Evolutionary conservation across 2,113 vertebrate species (phyloP).

Genomic region (Eudyptes chrysolophus): DNA sequence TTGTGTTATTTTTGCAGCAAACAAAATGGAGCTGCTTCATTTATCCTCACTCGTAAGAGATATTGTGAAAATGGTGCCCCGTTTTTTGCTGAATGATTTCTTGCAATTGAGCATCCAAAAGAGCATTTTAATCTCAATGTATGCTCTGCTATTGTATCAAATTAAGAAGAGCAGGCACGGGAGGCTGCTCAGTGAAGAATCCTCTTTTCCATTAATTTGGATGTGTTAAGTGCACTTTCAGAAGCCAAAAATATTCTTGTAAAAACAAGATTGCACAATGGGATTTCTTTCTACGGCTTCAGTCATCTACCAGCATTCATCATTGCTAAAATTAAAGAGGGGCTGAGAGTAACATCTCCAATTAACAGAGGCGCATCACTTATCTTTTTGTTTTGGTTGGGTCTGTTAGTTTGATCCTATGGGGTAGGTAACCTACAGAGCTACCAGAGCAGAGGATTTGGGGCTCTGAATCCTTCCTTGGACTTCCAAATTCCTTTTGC

Average conservation of each 20-base stretch:
- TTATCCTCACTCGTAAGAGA: conserved; percentile 26
- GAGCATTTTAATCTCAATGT: conserved; percentile 77
- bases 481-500: not conserved
- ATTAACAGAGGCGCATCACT: not conserved
- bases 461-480: not conserved
- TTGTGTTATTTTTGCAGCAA: conserved; percentile 53
- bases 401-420: not conserved
- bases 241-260: conserved; percentile 65
- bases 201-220: conserved; percentile 66
- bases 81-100: conserved; percentile 69
- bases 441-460: not conserved
- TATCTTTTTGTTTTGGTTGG: not conserved
- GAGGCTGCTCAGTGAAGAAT: conserved; percentile 69
- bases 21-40: conserved; percentile 58
- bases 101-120: conserved; percentile 70
- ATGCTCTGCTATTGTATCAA: conserved; percentile 73
- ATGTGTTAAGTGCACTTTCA: conserved; percentile 50
- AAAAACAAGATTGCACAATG: conserved; percentile 47
- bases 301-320: conserved; percentile 5
- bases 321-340: not conserved
- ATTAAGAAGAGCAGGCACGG: conserved; percentile 69
- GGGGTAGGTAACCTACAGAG: not conserved
- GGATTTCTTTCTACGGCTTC: conserved; percentile 47
- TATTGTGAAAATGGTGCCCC: conserved; percentile 43
- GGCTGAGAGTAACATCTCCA: not conserved